phyloP scores from a whole-genome alignment of 92 coral and sea anemone genomes.

The Bergia puertoricense region DNA sequence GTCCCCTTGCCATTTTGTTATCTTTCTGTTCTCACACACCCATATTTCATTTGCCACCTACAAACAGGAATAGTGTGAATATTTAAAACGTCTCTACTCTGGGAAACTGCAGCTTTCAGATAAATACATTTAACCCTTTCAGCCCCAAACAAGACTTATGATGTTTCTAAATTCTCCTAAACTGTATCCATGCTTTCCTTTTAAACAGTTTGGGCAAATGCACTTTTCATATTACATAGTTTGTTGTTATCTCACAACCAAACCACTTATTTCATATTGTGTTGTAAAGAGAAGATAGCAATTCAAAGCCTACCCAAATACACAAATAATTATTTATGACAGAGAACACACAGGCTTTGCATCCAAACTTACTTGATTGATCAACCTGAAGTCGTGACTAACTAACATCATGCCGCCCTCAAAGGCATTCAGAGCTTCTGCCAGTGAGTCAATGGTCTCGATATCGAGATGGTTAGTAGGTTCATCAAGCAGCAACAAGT shows the following conservation, averaged over 20 bases:
- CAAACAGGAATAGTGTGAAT: not conserved
- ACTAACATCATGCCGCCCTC: conserved; percentile 96
- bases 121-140: no score
- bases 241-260: no score
- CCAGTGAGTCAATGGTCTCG: conserved; percentile 97
- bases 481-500: conserved; percentile 94
- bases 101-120: not conserved
- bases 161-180: no score
- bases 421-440: conserved; percentile 93
- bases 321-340: not conserved
- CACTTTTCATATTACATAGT: no score
- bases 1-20: conserved; percentile 93
- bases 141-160: no score
- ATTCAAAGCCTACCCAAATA: no score
- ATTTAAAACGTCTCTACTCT: not conserved
- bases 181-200: no score
- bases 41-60: conserved; percentile 99
- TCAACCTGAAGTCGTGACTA: conserved; percentile 99
- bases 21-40: conserved; percentile 89
- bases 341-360: not conserved
- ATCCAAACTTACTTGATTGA: conserved; percentile 75
- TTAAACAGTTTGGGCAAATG: no score
- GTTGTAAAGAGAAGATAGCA: no score
- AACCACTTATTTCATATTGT: no score
- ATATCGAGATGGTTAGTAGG: conserved; percentile 99